Base-by-base conservation (phyloP, 2,888 invertebrate species). In the Hoplodrina blanda region DNA sequence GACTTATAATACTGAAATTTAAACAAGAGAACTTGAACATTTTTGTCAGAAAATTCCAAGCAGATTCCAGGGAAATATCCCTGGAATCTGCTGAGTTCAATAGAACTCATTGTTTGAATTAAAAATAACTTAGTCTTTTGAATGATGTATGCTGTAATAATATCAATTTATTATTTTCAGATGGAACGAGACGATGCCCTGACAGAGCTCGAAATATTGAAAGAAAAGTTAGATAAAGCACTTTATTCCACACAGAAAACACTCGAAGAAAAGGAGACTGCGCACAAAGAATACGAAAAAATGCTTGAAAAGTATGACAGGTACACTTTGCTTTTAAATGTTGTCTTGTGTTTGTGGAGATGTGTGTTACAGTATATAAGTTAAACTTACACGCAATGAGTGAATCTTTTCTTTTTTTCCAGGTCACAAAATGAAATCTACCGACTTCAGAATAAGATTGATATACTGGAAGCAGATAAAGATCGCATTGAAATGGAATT, bases 271-370 rank as follows among this genome's bases (percentile, higher is more conserved):
- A 98, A 98, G 86, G 99, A 99, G 86, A 97, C 97, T 64, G 97
- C 98, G 85, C 98, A 98, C 96, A 98, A 98, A 94, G 99, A 99
- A 95, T 98, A 98, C 91, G 98, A 99, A 91, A 98, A 98, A 94
- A 97, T 99, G 96, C 96, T 98, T 86, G 99, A 99, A 94, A 98
- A 99, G 96, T 98, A 98, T 93, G 98, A 98, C 95, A 97, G 98
- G 98, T 98, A 96, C 92, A 88, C 89, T 91, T 86, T 64, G 11
- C 89, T 81, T 41, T 85, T 89, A 88, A 41, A 86, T 94, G 93
- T 94, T 88, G 94, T 95, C 90, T 92, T 92, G 95, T 95, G 92
- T 90, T 93, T 90, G 91, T 92, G 88, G 87, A 87, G 88, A 90
- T 89, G 87, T 72, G 44, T 49, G 46, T 68, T 30, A 2, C 49